Conservation (phyloP, 2,797 vertebrate species). For the Muscicapa comitata region DNA sequence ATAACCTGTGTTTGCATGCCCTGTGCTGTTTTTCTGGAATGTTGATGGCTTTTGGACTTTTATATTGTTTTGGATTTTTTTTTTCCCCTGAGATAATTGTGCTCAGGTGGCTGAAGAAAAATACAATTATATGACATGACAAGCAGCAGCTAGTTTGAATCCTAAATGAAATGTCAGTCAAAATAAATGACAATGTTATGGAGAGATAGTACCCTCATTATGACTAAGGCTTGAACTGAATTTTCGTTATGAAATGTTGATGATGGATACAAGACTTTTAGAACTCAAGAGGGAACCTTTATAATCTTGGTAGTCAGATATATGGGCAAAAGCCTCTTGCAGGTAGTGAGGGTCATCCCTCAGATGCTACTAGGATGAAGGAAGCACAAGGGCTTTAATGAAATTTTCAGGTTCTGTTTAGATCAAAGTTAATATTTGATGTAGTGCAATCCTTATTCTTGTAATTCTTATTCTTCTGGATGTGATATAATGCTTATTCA, state of each 20-base stretch:
- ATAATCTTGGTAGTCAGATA: not conserved
- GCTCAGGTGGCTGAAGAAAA: slow-evolving; percentile 19
- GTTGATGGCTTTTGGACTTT: not conserved
- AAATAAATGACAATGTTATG: not conserved
- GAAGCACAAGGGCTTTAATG: not conserved
- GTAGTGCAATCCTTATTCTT: not conserved
- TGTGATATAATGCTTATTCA: not conserved
- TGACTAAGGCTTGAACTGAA: not conserved
- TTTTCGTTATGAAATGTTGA: not conserved
- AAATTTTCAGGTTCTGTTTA: not conserved
- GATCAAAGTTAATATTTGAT: not conserved
- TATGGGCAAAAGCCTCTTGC: not conserved
- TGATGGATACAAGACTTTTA: not conserved
- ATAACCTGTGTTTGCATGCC: not conserved
- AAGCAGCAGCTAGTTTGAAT: not conserved
- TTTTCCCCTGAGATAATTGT: not conserved
- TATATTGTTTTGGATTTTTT: not conserved
- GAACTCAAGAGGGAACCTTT: not conserved
- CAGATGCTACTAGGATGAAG: not conserved
- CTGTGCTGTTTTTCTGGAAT: not conserved
- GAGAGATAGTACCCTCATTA: not conserved
- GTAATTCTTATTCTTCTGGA: not conserved
- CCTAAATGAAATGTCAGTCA: not conserved
- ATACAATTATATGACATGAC: not conserved
- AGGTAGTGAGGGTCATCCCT: not conserved